Evolutionary conservation across 2,888 invertebrate species (phyloP).

Genomic region (Mycalesis mineus): DNA sequence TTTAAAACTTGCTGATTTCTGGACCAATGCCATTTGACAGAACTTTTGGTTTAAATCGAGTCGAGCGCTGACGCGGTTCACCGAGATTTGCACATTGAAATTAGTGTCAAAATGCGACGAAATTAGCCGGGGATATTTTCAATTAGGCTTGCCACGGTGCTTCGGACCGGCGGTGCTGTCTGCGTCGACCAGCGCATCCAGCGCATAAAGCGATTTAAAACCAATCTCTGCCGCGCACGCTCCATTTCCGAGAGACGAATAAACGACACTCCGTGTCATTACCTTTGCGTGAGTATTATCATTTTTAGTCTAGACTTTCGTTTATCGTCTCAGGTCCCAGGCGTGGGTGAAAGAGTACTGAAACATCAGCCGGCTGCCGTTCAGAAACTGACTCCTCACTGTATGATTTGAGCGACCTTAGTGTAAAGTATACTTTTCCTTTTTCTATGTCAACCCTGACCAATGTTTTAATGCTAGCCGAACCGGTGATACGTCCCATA

Average conservation of each 20-base stretch:
- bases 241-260: conserved; percentile 61
- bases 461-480: conserved; percentile 93
- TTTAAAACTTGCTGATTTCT: background rate
- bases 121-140: conserved; percentile 6
- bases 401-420: too few relatives aligned
- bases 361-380: too few relatives aligned
- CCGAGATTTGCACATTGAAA: background rate
- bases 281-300: background rate
- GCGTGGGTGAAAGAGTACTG: too few relatives aligned
- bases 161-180: conserved; percentile 26
- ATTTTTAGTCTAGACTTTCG: background rate
- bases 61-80: background rate
- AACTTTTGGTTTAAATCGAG: background rate
- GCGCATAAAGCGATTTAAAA: conserved; percentile 69
- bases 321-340: too few relatives aligned
- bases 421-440: too few relatives aligned
- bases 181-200: conserved; percentile 33
- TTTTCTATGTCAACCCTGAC: conserved; percentile 94
- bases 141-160: background rate
- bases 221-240: conserved; percentile 62
- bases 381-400: too few relatives aligned
- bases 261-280: conserved; percentile 14
- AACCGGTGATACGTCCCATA: conserved; percentile 95
- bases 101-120: background rate
- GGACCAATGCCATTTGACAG: background rate